Evolutionary conservation across 2,797 vertebrate genomes (phyloP), one percentile per base, ranked within the genome.

Genomic region (Enteromius paludinosus): DNA sequence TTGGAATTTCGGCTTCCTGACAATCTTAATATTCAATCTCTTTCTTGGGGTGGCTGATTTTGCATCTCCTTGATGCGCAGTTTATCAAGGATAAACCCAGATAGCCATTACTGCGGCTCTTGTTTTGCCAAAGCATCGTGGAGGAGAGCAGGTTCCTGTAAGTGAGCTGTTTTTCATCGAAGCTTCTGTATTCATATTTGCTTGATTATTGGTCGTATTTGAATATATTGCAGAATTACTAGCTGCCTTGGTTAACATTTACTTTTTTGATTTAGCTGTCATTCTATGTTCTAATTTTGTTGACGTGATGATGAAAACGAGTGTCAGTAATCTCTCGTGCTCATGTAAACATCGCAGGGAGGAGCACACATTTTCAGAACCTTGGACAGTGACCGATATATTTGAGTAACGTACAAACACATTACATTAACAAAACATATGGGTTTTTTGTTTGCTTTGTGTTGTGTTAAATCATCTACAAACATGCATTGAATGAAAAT

Each of bases 81-180:
- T 75, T 80, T 79, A 52, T 86, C 76, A 87, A 84, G 89, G 87
- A 87, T 87, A 79, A 70, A 52, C 70, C 78, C 76, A 84, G 87
- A 87, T 73, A 82, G 73, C 85, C 87, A 90, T 89, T 89, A 76
- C 83, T 87, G 83, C 84, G 84, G 73, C 45, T 83, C 83, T 23
- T 23, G 86, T 75, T 43, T 88, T 87, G 77, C 47, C 47, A 38
- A 82, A 61, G 12, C 18, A 71, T 73, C 85, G 85, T 85, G 87
- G 84, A 87, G 49, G 89, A 72, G 65, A 85, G 59, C 79, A 77
- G 84, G 88, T 85, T 91, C 45, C 79, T 77, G 94, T 94, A 84
- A 94, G 93, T 92, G 72, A 25, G 3, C 20, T 70, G 28, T 68
- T 41, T 69, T 75, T 59, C 14, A 62, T 47, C 43, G 28, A 72